A percentile compares a stretch with the other conserved stretches of the same genome.
Evolutionary conservation across 1,140 invertebrate genomes (phyloP).

Genomic region (Drosophila prosaltans): DNA sequence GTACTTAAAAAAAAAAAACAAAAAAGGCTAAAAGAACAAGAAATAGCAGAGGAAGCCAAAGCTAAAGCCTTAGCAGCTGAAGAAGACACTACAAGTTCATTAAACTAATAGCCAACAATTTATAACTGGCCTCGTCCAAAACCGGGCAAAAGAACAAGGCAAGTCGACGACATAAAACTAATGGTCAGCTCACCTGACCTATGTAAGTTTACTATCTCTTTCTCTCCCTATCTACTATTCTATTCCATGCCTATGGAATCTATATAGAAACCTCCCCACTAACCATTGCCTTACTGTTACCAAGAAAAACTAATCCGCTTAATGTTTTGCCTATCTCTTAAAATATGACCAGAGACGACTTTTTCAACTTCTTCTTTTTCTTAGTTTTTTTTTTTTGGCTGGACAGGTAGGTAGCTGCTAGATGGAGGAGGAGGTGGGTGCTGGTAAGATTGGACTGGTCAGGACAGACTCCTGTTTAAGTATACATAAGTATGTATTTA

Average conservation of each 20-base stretch:
- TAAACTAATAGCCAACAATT: conserved; percentile 81
- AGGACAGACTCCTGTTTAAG: conserved; percentile 35
- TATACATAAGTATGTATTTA: conserved; percentile 13
- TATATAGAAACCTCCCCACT: background rate
- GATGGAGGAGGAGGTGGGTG: too few relatives aligned
- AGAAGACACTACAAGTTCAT: conserved; percentile 71
- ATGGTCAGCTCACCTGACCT: conserved; percentile 57
- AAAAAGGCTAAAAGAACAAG: conserved; percentile 18
- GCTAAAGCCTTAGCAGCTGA: conserved; percentile 23
- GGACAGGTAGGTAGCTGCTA: background rate
- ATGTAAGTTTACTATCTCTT: conserved; percentile 11
- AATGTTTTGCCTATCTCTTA: conserved; percentile 74
- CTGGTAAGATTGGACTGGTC: background rate
- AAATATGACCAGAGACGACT: conserved; percentile 54
- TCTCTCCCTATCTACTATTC: too few relatives aligned
- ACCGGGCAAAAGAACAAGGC: conserved; percentile 7
- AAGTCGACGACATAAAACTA: conserved; percentile 62
- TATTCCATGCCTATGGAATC: background rate
- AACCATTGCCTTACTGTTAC: conserved; percentile 9
- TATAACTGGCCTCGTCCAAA: conserved; percentile 57
- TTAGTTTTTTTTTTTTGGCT: background rate
- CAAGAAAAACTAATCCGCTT: conserved; percentile 74
- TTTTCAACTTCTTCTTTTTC: background rate
- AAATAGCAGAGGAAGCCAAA: conserved; percentile 34
- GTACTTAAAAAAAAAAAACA: conserved; percentile 32